Percentiles rank a stretch among this genome's conserved stretches.
Conservation (phyloP, 2,797 vertebrate species). For the Schizopygopsis malacanthus region DNA sequence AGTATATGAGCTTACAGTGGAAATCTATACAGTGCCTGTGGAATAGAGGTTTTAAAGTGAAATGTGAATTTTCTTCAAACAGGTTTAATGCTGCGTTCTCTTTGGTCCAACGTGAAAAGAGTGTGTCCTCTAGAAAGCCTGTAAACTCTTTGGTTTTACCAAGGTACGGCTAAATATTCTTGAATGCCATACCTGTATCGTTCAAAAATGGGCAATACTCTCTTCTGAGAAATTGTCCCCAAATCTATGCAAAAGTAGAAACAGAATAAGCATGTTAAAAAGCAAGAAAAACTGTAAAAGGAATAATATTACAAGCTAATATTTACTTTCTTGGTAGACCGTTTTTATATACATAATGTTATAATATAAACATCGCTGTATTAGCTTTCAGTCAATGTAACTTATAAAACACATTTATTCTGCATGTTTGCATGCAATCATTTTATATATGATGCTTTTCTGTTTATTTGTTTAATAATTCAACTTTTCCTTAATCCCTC, state of each 20-base stretch:
- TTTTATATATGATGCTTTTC: not conserved
- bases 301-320: not conserved
- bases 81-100: not conserved
- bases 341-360: not conserved
- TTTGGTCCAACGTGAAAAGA: no score
- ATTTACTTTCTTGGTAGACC: not conserved
- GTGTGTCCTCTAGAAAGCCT: not conserved
- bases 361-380: not conserved
- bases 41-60: not conserved
- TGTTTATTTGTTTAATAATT: not conserved
- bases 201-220: constrained; percentile 69
- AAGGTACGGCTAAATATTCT: not conserved
- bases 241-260: constrained; percentile 62
- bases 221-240: constrained; percentile 61
- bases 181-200: constrained; percentile 49
- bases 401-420: not conserved
- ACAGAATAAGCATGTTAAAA: not conserved
- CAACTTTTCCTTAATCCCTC: not conserved
- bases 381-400: not conserved
- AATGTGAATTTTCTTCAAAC: no score
- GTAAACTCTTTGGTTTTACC: not conserved
- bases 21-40: not conserved
- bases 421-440: not conserved
- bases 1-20: not conserved
- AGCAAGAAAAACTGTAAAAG: not conserved